Evolutionary conservation across 1,140 invertebrate genomes (phyloP).

Genomic region (Sweltsa coloradensis): DNA sequence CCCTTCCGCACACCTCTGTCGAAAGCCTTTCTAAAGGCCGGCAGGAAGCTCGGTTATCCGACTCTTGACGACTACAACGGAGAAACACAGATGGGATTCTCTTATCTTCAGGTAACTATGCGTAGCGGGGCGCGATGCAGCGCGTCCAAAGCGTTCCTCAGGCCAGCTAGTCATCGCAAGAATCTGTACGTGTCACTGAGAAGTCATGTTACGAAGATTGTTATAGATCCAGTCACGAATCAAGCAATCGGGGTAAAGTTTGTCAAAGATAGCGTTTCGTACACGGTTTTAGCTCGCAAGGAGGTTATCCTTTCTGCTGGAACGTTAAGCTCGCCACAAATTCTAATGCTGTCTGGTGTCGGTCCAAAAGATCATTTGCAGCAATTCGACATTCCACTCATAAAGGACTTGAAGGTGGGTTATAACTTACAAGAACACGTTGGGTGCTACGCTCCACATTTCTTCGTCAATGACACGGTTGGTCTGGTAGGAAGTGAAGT

Average conservation of each 20-base stretch:
- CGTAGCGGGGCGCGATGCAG: slow-evolving; percentile 36
- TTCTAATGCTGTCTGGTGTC: slow-evolving; percentile 85
- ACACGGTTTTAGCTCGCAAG: slow-evolving; percentile 58
- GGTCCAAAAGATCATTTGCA: slow-evolving; percentile 66
- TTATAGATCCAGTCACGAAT: slow-evolving; percentile 33
- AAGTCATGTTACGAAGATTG: slow-evolving; percentile 20
- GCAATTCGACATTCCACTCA: slow-evolving; percentile 36
- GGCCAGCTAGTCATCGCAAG: slow-evolving; percentile 26
- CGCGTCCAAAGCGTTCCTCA: slow-evolving; percentile 31
- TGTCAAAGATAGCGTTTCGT: slow-evolving; percentile 51
- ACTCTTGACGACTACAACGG: slow-evolving; percentile 63
- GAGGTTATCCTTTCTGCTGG: slow-evolving; percentile 80
- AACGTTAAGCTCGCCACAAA: slow-evolving; percentile 77
- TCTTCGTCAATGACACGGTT: too few species aligned
- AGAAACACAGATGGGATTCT: slow-evolving; percentile 46
- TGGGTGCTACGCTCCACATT: slow-evolving; percentile 8
- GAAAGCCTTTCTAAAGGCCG: slow-evolving; percentile 67
- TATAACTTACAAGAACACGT: slow-evolving; percentile 12
- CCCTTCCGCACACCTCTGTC: slow-evolving; percentile 68
- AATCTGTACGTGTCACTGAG: slow-evolving; percentile 30
- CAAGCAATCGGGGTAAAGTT: slow-evolving; percentile 43
- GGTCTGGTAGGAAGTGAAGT: slow-evolving; percentile 15
- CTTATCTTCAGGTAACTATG: slow-evolving; percentile 36
- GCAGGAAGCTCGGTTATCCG: slow-evolving; percentile 58
- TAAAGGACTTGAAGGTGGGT: slow-evolving; percentile 27